Evolutionary conservation across 1,140 invertebrate species (phyloP), one percentile per base, ranked within the genome.

Genomic region (Camponotus pennsylvanicus): DNA sequence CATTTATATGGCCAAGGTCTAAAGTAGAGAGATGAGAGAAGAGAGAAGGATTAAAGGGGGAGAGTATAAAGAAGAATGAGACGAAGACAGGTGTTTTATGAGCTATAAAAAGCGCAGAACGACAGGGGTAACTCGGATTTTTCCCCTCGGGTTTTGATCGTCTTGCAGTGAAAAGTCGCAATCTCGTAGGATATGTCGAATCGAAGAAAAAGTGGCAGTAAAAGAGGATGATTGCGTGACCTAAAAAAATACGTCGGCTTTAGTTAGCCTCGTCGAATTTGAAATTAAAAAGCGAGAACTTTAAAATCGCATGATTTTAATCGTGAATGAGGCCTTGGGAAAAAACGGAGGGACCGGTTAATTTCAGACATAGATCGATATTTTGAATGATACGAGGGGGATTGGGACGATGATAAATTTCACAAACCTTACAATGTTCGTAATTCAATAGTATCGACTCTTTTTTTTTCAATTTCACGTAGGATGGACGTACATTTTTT

Each of bases 1-100:
- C 21, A 71, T 77, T 85, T 85, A 78, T 82, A 85, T 52, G 40
- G 75, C 45, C 49, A n/a, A 63, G 57, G 55, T 64, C 37, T 78
- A 57, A 15, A 45, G 37, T 71, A 66, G 55, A 52, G 21, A 78
- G 27, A 75, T 49, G 59, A 27, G 11, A 57, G 63, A 78, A 61
- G 18, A 52, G 8, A 42, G 27, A 18, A 18, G 13, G 5, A 40
- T 7, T 37, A n/a, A 13, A 42, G 34, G 18, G 3, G 3, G 13
- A 27, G 7, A 27, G 5, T 15, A 11, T 57, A n/a, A 40, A 57
- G 37, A 45, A 57, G 64, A 57, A 69, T 21, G 7, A 61, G 37
- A 59, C 40, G 21, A 34, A 82, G 63, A 69, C 32, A 18, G 59
- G 13, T 40, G 52, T 80, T 80, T 80, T 42, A 70, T n/a, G 78